phyloP scores from a whole-genome alignment of 1,140 invertebrate species.

The Drosophila orosa region DNA sequence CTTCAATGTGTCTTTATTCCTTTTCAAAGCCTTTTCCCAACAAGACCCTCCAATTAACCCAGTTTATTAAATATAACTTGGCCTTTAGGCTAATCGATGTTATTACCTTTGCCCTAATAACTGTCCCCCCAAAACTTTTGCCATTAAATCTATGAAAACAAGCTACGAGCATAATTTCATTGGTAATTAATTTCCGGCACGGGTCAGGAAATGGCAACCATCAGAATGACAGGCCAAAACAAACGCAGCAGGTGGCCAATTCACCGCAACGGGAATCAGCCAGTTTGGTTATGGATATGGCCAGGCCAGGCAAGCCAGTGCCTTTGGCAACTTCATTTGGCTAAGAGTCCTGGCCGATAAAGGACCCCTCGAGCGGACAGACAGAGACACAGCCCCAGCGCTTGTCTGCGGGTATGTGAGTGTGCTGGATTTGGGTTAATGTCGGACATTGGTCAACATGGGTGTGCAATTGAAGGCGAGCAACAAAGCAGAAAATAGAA shows the following conservation, averaged over 20 bases:
- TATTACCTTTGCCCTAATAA: slow-evolving; percentile 15
- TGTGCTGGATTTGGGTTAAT: slow-evolving; percentile 77
- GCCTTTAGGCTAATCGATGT: not conserved
- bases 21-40: too few relatives aligned
- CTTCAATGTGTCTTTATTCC: not conserved
- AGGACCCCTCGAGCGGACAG: slow-evolving; percentile 39
- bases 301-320: slow-evolving; percentile 21
- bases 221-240: slow-evolving; percentile 40
- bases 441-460: slow-evolving; percentile 78
- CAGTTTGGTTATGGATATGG: slow-evolving; percentile 20
- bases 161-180: slow-evolving; percentile 46
- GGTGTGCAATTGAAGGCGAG: slow-evolving; percentile 75
- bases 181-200: slow-evolving; percentile 72
- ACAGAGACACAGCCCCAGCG: slow-evolving; percentile 5
- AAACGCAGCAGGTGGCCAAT: slow-evolving; percentile 65
- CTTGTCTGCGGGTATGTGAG: slow-evolving; percentile 27
- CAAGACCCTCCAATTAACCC: not conserved
- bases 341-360: slow-evolving; percentile 65
- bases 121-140: slow-evolving; percentile 2
- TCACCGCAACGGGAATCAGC: slow-evolving; percentile 17
- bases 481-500: slow-evolving; percentile 82
- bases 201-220: slow-evolving; percentile 48
- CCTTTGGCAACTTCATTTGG: slow-evolving; percentile 70
- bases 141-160: slow-evolving; percentile 51
- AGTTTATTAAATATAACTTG: not conserved